These are phyloP conservation scores for Strigamia maritima DNA, from an alignment of 2,888 invertebrate species.

Conservation along the genomic window DNA sequence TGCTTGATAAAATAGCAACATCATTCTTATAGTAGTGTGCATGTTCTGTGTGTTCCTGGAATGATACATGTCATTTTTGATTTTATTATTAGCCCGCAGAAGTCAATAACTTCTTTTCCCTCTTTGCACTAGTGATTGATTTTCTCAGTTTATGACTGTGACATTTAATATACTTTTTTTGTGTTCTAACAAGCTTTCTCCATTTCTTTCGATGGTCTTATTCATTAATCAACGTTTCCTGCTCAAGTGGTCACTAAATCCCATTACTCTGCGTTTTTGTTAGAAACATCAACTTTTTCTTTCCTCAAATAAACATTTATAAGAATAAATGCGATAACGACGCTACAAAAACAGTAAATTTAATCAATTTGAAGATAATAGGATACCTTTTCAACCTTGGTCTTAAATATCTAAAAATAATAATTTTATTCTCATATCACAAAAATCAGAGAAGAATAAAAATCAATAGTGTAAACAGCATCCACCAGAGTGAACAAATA, in stretches of 20 bases:
- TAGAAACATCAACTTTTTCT: too few relatives aligned
- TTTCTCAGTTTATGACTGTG: neutral
- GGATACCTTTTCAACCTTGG: too few relatives aligned
- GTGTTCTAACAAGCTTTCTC: neutral
- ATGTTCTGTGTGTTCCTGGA: too few relatives aligned
- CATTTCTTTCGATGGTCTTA: neutral
- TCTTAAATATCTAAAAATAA: too few relatives aligned
- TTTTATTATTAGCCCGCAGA: neutral
- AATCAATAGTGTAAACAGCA: too few relatives aligned
- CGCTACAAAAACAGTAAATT: too few relatives aligned
- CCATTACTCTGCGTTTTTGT: neutral
- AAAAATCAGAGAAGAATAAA: neutral
- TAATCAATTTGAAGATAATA: too few relatives aligned
- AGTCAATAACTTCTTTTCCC: neutral
- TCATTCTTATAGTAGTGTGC: neutral
- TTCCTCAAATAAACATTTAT: neutral
- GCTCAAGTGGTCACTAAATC: neutral
- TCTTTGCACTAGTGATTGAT: neutral
- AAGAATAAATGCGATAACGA: too few relatives aligned
- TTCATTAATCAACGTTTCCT: neutral
- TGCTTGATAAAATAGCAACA: too few relatives aligned
- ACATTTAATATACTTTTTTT: neutral
- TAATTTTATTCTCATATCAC: neutral
- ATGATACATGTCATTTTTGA: neutral
- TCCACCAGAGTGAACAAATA: too few relatives aligned